Conservation (phyloP, 2,888 invertebrate species). For the Troglohyphantes excavatus region DNA sequence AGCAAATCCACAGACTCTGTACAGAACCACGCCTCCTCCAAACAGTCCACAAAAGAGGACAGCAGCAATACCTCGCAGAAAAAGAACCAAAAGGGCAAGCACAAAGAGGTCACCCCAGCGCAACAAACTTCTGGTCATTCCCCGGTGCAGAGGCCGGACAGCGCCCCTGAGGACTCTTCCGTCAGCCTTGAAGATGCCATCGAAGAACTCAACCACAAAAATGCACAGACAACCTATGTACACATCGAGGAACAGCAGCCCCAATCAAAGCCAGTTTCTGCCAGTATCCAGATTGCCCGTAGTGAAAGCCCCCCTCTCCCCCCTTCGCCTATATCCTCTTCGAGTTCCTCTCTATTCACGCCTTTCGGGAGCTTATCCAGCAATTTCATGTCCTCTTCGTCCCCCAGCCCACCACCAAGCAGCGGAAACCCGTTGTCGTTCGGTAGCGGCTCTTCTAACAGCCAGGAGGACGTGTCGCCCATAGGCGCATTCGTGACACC, state of each 20-base stretch:
- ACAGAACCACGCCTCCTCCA: slow-evolving; percentile 58
- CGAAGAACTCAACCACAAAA: slow-evolving; percentile 56
- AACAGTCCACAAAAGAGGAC: slow-evolving; percentile 53
- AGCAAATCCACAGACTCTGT: slow-evolving; percentile 64
- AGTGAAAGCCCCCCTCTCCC: slow-evolving; percentile 69
- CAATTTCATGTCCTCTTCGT: slow-evolving; percentile 73
- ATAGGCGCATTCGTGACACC: slow-evolving; percentile 43
- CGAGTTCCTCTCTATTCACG: slow-evolving; percentile 79
- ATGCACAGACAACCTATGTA: slow-evolving; percentile 71
- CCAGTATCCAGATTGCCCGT: slow-evolving; percentile 72
- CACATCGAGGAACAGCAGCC: slow-evolving; percentile 61
- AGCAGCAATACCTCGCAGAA: slow-evolving; percentile 29
- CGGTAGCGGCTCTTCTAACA: slow-evolving; percentile 35
- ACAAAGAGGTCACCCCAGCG: slow-evolving; percentile 61
- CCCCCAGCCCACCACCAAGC: slow-evolving; percentile 68
- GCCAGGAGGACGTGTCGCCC: slow-evolving; percentile 48
- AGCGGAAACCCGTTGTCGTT: slow-evolving; percentile 56
- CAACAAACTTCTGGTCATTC: slow-evolving; percentile 68
- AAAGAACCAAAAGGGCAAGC: slow-evolving; percentile 62
- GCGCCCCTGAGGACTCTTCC: neutral
- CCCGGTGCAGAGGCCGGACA: slow-evolving; percentile 50
- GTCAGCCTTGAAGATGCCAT: slow-evolving; percentile 14
- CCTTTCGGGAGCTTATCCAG: slow-evolving; percentile 77
- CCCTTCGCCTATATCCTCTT: slow-evolving; percentile 78
- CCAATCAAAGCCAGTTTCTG: slow-evolving; percentile 64